Conservation (phyloP, 2,888 invertebrate genomes). For the Tenthredo distinguenda region DNA sequence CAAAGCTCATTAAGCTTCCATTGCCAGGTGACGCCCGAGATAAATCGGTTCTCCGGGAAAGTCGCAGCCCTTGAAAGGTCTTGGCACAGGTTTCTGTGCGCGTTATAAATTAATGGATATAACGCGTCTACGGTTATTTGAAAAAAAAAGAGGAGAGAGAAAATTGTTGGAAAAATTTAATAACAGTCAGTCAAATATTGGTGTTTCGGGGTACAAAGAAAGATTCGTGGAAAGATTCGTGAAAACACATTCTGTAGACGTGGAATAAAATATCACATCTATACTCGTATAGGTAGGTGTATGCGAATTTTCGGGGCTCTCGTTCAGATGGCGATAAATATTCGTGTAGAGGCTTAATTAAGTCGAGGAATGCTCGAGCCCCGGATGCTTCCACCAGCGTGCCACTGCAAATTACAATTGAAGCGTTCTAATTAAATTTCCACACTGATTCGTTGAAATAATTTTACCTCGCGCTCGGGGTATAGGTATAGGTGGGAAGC, state of each 20-base stretch:
- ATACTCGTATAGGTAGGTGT: not conserved
- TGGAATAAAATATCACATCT: not conserved
- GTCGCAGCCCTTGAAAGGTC: not conserved
- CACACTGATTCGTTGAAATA: conserved; percentile 42
- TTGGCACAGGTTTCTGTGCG: not conserved
- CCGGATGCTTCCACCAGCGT: not conserved
- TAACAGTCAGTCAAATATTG: not conserved
- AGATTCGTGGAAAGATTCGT: too few species aligned
- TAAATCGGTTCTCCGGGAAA: conserved; percentile 22
- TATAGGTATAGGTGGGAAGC: not conserved
- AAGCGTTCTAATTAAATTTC: conserved; percentile 48
- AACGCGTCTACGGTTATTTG: not conserved
- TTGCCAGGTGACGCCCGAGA: conserved; percentile 47
- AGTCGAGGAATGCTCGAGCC: conserved; percentile 24
- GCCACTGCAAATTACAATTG: conserved; percentile 45
- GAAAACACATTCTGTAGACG: too few species aligned
- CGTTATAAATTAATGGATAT: not conserved
- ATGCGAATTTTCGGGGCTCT: not conserved
- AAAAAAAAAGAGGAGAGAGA: not conserved
- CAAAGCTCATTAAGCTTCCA: conserved; percentile 48
- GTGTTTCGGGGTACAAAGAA: too few species aligned
- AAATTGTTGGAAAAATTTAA: not conserved
- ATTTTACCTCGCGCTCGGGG: not conserved
- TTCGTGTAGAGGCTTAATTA: conserved; percentile 34
- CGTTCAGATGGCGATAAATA: conserved; percentile 19